phyloP scores from a whole-genome alignment of 2,888 invertebrate species.

The Stegophylla sp. region DNA sequence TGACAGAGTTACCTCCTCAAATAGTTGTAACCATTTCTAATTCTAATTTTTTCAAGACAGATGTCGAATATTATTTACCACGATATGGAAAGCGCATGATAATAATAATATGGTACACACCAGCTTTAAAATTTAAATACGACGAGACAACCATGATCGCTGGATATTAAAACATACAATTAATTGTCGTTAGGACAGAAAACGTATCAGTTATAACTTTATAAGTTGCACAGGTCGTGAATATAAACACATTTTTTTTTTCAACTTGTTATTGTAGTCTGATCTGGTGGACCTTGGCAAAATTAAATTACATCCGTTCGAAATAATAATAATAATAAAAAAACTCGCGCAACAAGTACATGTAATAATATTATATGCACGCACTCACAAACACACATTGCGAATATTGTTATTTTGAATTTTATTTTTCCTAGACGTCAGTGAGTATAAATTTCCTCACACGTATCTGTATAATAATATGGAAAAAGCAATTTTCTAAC shows the following conservation, averaged over 20 bases:
- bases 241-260: constrained; percentile 35
- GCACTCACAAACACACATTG: neutral
- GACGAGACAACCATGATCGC: neutral
- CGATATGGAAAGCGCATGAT: too few species aligned
- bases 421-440: neutral
- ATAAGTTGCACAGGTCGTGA: constrained; percentile 25
- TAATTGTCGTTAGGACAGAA: constrained; percentile 7
- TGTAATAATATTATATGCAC: neutral
- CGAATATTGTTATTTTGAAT: constrained; percentile 13
- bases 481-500: neutral
- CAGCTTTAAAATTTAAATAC: neutral
- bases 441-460: neutral
- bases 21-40: too few species aligned
- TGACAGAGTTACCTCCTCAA: too few species aligned
- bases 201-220: constrained; percentile 11
- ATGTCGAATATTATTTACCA: too few species aligned
- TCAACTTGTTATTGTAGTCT: constrained; percentile 53
- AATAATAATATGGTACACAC: too few species aligned
- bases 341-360: constrained; percentile 49
- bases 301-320: constrained; percentile 58
- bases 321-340: constrained; percentile 46
- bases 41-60: too few species aligned
- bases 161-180: neutral
- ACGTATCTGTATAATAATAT: too few species aligned
- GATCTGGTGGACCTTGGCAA: constrained; percentile 56